Evolutionary conservation across 2,113 vertebrate species (phyloP).

Genomic region (Penelope pileata): DNA sequence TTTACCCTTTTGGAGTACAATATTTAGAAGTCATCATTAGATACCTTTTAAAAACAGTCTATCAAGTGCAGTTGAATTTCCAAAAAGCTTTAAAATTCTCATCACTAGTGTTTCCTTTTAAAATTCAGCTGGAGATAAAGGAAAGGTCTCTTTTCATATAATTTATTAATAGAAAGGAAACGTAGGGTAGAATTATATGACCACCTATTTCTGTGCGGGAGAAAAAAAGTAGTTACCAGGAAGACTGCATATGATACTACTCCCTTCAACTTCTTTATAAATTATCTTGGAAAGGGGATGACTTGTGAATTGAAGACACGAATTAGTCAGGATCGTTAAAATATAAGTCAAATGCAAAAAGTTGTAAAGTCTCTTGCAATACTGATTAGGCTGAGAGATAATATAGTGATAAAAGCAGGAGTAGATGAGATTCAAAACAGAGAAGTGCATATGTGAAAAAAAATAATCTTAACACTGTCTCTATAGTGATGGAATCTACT

Average conservation of each 20-base stretch:
- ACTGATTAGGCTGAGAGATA: background rate
- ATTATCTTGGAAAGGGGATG: background rate
- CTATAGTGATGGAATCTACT: background rate
- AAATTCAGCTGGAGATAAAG: background rate
- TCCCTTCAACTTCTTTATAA: background rate
- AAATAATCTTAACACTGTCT: background rate
- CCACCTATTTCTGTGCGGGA: background rate
- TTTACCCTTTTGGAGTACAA: background rate
- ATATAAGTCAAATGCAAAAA: background rate
- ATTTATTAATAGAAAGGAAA: background rate
- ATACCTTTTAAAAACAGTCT: background rate
- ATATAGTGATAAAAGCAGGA: background rate
- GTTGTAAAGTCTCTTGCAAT: background rate
- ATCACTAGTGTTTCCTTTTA: background rate
- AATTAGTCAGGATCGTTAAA: background rate
- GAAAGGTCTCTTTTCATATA: background rate
- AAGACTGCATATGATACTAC: background rate
- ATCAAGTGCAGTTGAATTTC: background rate
- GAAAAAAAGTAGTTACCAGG: background rate
- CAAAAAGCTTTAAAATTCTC: background rate
- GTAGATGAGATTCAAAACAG: background rate
- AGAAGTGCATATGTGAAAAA: background rate
- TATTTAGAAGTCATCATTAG: background rate
- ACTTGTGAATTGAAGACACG: background rate
- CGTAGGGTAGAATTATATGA: background rate